phyloP scores from a whole-genome alignment of 2,797 vertebrate genomes.

The Mus spretus region DNA sequence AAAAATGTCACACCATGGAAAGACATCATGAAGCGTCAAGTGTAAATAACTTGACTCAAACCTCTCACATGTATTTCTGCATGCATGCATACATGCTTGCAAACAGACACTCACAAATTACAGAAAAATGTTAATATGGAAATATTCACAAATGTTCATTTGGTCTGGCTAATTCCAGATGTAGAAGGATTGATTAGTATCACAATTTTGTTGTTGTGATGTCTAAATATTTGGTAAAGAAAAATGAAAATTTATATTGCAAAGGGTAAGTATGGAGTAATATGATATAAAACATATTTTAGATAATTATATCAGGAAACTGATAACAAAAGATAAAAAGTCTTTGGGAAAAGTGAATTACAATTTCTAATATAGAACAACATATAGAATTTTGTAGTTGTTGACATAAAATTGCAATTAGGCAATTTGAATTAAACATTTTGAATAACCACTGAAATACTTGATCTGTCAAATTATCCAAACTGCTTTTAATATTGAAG shows the following conservation, averaged over 20 bases:
- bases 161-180: not conserved
- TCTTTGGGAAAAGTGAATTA: not conserved
- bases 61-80: not conserved
- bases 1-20: not conserved
- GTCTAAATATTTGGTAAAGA: not conserved
- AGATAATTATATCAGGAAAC: not conserved
- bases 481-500: conserved; percentile 3
- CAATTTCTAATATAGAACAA: not conserved
- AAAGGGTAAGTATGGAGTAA: conserved; percentile 13
- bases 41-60: not conserved
- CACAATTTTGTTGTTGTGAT: not conserved
- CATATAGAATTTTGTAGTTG: not conserved
- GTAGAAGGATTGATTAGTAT: not conserved
- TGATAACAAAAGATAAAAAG: not conserved
- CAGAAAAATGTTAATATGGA: not conserved
- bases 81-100: not conserved
- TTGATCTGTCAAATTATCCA: conserved; percentile 27
- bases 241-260: not conserved
- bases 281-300: conserved; percentile 44
- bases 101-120: not conserved
- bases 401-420: conserved; percentile 18
- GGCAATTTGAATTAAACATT: not conserved
- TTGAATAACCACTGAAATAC: not conserved
- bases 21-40: not conserved
- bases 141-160: conserved; percentile 24